Conservation (phyloP, 2,797 vertebrate genomes). For the Acanthurus leucopareius region DNA sequence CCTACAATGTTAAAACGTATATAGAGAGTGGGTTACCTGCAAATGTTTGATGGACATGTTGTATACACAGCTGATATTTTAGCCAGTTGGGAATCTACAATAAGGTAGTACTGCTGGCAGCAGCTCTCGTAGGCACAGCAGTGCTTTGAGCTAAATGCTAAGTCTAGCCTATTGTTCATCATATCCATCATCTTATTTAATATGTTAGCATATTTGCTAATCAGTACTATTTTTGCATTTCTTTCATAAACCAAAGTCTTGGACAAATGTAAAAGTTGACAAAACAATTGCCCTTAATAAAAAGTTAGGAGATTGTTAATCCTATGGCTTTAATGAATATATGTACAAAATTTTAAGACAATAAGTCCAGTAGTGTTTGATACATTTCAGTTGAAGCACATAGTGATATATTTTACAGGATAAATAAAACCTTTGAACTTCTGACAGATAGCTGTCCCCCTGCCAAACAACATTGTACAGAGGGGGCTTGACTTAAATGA, state of each 20-base stretch:
- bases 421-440: too few species aligned
- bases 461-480: background rate
- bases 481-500: background rate
- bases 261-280: background rate
- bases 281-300: too few species aligned
- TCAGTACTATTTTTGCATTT: background rate
- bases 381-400: too few species aligned
- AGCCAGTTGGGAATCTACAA: background rate
- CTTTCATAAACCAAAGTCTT: background rate
- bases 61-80: background rate
- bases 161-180: background rate
- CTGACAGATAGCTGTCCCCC: too few species aligned
- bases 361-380: too few species aligned
- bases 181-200: background rate
- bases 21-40: background rate
- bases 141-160: too few species aligned
- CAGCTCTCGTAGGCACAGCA: background rate
- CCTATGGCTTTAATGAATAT: too few species aligned
- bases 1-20: background rate
- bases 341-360: too few species aligned
- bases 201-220: background rate
- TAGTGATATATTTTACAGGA: too few species aligned
- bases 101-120: background rate
- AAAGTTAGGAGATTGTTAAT: too few species aligned
- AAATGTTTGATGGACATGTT: background rate